Base-by-base conservation (phyloP, 1,140 invertebrate species). In the Drosophila novamexicana region DNA sequence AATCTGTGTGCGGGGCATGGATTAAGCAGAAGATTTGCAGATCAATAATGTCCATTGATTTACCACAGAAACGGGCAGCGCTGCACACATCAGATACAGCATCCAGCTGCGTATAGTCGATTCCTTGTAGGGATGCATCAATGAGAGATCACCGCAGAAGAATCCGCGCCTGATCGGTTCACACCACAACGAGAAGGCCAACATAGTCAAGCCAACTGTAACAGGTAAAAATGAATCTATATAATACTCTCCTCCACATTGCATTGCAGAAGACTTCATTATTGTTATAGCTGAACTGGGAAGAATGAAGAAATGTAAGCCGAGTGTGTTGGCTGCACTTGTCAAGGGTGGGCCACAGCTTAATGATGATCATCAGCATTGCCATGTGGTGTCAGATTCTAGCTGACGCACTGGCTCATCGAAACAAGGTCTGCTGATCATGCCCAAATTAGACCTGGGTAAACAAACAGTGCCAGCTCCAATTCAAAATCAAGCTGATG, bases 91-190 rank as follows among this genome's bases (percentile, higher is more conserved):
- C 75, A 96, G 93, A 93, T 97, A 97, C 9, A 98, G 93, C 93
- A 95, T 95, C 77, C 94, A 92, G 86, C 95, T 97, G 44, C 96
- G 95, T 73, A 98, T 95, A 0, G 97, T 98, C 0, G 96, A 97
- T 2, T 94, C 93, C 64, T 95, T 94, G 90, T 94, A 97, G 7
- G 98, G 98, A 93, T 98, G 97, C 75, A 94, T 95, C 40, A 99
- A 94, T 6, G 97, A 97, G 83, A 98, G 96, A 93, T 99, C 98
- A 91, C 97, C 95, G 93, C 98, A 99, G 93, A 97, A 99, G 93
- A 99, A 99, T 7, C 98, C 98, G 59, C 98, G 94, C 67, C 97
- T 93, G 92, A 96, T 97, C 0, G 98, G 97, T 39, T 94, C 92
- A 12, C 95, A 96, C 93, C 94, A 95, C 1, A 96, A 79, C 81